Evolutionary conservation across 2,797 vertebrate genomes (phyloP).

Genomic region (Pristis pectinata): DNA sequence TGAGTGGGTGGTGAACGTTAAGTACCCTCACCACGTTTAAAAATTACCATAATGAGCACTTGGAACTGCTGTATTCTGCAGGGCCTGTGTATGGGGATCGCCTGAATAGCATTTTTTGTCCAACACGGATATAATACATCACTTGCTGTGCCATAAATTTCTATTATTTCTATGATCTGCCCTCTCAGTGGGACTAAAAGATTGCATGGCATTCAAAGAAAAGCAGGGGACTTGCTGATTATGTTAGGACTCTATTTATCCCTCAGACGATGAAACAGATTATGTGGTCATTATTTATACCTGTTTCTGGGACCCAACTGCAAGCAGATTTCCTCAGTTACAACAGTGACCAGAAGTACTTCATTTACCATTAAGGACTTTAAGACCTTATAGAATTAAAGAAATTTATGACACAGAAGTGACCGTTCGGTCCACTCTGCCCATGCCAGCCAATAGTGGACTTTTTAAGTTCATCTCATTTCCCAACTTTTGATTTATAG

Average conservation of each 20-base stretch:
- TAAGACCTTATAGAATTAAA: background rate
- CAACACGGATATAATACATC: background rate
- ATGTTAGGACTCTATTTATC: background rate
- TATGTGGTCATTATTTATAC: background rate
- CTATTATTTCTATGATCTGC: background rate
- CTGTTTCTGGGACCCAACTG: background rate
- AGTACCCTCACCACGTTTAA: too few species aligned
- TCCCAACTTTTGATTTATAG: too few species aligned
- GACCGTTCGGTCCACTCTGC: too few species aligned
- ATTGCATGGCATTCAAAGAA: background rate
- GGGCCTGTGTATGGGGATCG: too few species aligned
- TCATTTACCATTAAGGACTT: background rate
- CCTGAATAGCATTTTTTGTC: too few species aligned
- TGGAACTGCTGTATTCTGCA: too few species aligned
- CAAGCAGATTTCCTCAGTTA: background rate
- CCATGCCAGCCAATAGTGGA: too few species aligned
- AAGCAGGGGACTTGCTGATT: background rate
- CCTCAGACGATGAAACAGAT: background rate
- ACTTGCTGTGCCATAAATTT: background rate
- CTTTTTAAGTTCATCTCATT: too few species aligned
- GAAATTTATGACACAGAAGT: too few species aligned
- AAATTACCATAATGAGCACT: too few species aligned
- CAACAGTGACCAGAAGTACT: background rate
- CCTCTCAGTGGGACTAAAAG: background rate
- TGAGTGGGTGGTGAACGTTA: too few species aligned